Evolutionary conservation across 2,797 vertebrate species (phyloP).

Genomic region (Enteromius afrohamiltoni): DNA sequence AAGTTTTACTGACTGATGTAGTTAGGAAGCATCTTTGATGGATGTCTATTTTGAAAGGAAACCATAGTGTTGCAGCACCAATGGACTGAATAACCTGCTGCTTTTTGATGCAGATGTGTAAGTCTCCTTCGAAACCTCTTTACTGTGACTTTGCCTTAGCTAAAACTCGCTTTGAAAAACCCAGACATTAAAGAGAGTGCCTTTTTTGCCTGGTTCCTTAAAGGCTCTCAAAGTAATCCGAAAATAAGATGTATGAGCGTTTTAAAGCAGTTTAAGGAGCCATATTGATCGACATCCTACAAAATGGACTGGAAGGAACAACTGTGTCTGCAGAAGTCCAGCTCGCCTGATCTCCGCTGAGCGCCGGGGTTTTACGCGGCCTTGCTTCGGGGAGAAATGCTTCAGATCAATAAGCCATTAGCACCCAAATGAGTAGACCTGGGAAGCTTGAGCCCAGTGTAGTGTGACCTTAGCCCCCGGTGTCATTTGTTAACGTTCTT

Average conservation of each 20-base stretch:
- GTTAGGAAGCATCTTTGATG: constrained; percentile 1
- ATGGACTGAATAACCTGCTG: background rate
- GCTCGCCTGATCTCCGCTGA: constrained; percentile 44
- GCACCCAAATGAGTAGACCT: constrained; percentile 69
- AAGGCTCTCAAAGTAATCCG: constrained; percentile 25
- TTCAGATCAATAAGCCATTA: constrained; percentile 80
- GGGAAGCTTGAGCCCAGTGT: constrained; percentile 45
- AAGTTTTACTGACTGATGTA: constrained; percentile 25
- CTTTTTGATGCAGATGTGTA: constrained; percentile 12
- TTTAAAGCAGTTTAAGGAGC: constrained; percentile 46
- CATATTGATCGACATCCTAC: constrained; percentile 59
- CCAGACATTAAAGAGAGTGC: background rate
- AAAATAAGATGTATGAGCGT: constrained; percentile 30
- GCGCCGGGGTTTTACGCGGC: constrained; percentile 31
- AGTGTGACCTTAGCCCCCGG: constrained; percentile 52
- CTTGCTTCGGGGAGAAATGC: constrained; percentile 51
- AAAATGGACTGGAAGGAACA: constrained; percentile 69
- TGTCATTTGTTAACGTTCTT: constrained; percentile 67
- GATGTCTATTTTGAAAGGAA: constrained; percentile 3
- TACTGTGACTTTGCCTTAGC: background rate
- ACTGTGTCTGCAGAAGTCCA: constrained; percentile 62
- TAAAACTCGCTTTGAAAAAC: constrained; percentile 8
- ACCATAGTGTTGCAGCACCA: constrained; percentile 1
- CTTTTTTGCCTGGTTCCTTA: constrained; percentile 16
- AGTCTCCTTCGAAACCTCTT: constrained; percentile 8